A percentile compares a stretch with the other conserved stretches of the same genome.
Evolutionary conservation across 2,888 invertebrate genomes (phyloP).

Genomic region (Melinopterus prodromus): DNA sequence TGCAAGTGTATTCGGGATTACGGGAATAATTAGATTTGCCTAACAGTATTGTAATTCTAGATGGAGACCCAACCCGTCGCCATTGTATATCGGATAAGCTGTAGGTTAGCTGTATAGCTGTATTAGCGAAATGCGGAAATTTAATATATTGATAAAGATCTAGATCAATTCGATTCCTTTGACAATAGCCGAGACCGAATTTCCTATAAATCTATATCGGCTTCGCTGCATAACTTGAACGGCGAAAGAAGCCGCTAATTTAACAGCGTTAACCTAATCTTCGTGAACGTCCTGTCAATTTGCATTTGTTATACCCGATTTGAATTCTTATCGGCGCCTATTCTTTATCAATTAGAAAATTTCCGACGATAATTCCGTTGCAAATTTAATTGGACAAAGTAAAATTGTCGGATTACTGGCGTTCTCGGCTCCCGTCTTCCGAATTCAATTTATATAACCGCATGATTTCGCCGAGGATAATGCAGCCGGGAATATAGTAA

Average conservation of each 20-base stretch:
- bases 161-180: neutral
- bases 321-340: neutral
- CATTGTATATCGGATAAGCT: neutral
- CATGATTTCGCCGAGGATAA: slow-evolving; percentile 19
- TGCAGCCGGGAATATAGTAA: slow-evolving; percentile 19
- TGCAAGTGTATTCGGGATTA: neutral
- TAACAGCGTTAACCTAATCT: neutral
- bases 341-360: neutral
- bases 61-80: no score
- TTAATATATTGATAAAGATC: neutral
- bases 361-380: neutral
- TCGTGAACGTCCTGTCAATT: neutral
- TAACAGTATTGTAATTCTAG: neutral
- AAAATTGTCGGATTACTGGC: neutral
- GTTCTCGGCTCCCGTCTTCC: neutral
- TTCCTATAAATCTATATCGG: neutral
- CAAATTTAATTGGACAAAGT: neutral
- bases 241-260: no score
- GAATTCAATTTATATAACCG: neutral
- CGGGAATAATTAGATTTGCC: neutral
- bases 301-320: neutral
- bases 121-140: neutral
- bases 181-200: neutral
- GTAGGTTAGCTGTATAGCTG: neutral
- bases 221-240: no score